Conservation (phyloP, 2,888 invertebrate genomes). For the Ashinkailepas kermadecensis region DNA sequence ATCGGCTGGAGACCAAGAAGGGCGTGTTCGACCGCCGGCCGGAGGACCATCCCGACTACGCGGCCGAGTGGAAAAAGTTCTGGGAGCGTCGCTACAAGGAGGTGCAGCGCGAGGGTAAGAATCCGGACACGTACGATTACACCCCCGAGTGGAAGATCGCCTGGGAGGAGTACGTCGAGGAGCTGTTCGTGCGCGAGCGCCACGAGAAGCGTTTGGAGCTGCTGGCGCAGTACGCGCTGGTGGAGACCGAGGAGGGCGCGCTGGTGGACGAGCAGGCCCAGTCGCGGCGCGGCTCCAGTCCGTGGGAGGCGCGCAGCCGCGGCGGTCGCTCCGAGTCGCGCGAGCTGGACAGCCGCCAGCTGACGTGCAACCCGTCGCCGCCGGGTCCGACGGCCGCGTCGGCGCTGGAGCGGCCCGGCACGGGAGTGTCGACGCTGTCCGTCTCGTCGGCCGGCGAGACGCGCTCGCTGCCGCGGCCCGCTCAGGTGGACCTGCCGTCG, state of each 20-base stretch:
- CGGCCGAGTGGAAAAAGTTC: slow-evolving; percentile 83
- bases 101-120: slow-evolving; percentile 62
- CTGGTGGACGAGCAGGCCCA: background rate
- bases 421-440: background rate
- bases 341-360: background rate
- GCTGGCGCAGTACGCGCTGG: slow-evolving; percentile 52
- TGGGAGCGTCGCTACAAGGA: slow-evolving; percentile 79
- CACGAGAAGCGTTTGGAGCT: slow-evolving; percentile 59
- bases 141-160: slow-evolving; percentile 81
- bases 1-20: slow-evolving; percentile 20
- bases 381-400: background rate
- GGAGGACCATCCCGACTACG: slow-evolving; percentile 78
- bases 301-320: background rate
- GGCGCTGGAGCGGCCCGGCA: background rate
- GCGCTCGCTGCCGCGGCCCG: background rate
- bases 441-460: background rate
- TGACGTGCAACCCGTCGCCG: slow-evolving; percentile 12
- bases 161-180: slow-evolving; percentile 75
- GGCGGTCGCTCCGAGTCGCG: background rate
- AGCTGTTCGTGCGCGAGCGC: slow-evolving; percentile 62
- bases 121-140: slow-evolving; percentile 71
- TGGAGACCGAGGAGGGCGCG: slow-evolving; percentile 43
- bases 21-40: slow-evolving; percentile 59
- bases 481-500: background rate
- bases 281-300: background rate